phyloP scores from a whole-genome alignment of 2,888 invertebrate genomes.

The Cynaeus angustus region DNA sequence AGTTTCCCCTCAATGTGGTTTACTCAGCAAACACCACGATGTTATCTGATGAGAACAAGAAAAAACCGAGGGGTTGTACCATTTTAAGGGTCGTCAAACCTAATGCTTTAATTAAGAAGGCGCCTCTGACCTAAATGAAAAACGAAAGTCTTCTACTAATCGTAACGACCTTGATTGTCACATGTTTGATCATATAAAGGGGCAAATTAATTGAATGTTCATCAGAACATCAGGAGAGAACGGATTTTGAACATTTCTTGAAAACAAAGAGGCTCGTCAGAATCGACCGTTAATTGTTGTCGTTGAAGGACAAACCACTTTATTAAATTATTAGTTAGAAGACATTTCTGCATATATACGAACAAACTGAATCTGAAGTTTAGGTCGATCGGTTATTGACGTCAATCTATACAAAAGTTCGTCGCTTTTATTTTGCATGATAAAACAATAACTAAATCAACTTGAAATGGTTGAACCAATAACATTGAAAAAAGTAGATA shows the following conservation, averaged over 20 bases:
- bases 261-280: neutral
- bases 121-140: conserved; percentile 20
- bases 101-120: neutral
- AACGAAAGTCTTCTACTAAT: conserved; percentile 27
- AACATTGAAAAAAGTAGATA: no score
- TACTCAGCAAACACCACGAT: neutral
- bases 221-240: neutral
- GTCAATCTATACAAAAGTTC: conserved; percentile 5
- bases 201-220: neutral
- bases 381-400: conserved; percentile 7
- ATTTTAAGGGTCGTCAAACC: no score
- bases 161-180: conserved; percentile 9
- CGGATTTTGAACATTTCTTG: neutral
- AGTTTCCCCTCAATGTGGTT: neutral
- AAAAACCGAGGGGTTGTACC: neutral
- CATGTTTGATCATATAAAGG: conserved; percentile 12
- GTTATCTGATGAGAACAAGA: neutral
- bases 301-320: conserved; percentile 1
- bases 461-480: neutral
- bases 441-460: neutral
- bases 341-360: neutral
- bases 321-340: conserved; percentile 1
- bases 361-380: neutral
- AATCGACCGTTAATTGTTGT: neutral
- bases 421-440: conserved; percentile 14